These are phyloP conservation scores for Hippocampus comes DNA, from an alignment of 2,113 vertebrate species.

Conservation along the genomic window DNA sequence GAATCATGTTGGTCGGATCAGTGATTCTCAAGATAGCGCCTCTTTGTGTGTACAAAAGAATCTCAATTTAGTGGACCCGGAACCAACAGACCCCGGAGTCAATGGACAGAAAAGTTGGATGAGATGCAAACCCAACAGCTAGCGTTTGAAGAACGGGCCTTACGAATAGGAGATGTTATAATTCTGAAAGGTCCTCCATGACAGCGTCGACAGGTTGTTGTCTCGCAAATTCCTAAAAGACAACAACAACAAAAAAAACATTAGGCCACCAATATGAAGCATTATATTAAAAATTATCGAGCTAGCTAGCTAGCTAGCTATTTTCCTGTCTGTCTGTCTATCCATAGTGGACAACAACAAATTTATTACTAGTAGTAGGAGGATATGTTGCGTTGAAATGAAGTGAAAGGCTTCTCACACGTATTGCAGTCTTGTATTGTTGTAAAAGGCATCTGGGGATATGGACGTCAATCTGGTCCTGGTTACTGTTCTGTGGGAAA, in stretches of 20 bases:
- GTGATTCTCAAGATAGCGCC: neutral
- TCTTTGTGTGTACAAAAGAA: too few species aligned
- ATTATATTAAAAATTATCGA: neutral
- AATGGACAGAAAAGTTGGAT: neutral
- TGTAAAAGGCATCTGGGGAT: conserved; percentile 85
- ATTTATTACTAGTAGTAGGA: too few species aligned
- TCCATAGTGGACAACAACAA: neutral
- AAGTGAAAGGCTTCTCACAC: conserved; percentile 77
- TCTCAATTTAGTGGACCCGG: too few species aligned
- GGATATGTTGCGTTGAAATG: neutral
- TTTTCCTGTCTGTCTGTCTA: neutral
- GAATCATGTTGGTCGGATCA: neutral
- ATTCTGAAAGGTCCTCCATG: conserved; percentile 89
- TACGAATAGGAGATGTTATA: conserved; percentile 85
- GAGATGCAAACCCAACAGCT: neutral
- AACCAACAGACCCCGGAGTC: neutral
- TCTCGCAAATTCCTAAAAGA: conserved; percentile 86
- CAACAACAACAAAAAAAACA: neutral
- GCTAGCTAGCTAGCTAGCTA: neutral
- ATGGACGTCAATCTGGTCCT: conserved; percentile 84
- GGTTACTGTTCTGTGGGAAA: conserved; percentile 82
- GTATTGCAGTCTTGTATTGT: conserved; percentile 89
- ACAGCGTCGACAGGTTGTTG: conserved; percentile 89
- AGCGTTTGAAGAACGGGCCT: conserved; percentile 60
- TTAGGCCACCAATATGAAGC: neutral